Conservation (phyloP, 2,113 vertebrate genomes). For the Athene cunicularia region DNA sequence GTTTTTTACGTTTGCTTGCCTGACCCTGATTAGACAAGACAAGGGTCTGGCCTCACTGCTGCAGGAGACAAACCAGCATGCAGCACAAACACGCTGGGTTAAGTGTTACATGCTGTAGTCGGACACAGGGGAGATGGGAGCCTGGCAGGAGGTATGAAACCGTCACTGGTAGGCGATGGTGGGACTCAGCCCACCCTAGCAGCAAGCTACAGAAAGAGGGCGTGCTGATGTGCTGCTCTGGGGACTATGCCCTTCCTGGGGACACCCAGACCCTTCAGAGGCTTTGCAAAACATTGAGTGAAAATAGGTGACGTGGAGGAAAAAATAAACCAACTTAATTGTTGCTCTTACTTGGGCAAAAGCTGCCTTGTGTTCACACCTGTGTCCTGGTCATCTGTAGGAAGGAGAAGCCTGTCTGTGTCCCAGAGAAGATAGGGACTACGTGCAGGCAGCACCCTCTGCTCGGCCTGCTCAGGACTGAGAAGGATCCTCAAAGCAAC, state of each 20-base stretch:
- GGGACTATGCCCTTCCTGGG: rapidly evolving
- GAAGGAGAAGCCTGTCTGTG: background rate
- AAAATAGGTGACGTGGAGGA: rapidly evolving
- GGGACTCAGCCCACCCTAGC: background rate
- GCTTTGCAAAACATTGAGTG: background rate
- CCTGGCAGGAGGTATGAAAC: background rate
- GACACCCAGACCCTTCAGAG: background rate
- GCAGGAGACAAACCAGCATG: background rate
- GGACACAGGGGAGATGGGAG: rapidly evolving
- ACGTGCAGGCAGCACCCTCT: background rate
- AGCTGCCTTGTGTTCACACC: background rate
- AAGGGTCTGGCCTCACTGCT: background rate
- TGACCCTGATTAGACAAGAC: background rate
- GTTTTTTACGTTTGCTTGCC: background rate
- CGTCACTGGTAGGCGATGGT: background rate
- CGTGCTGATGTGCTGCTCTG: rapidly evolving
- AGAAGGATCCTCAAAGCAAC: background rate
- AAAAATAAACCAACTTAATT: background rate
- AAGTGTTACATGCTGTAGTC: rapidly evolving
- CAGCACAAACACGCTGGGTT: background rate
- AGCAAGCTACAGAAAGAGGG: background rate
- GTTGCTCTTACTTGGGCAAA: background rate
- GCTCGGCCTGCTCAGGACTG: background rate
- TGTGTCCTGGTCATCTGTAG: background rate
- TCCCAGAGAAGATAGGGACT: too few species aligned